phyloP scores from a whole-genome alignment of 2,888 invertebrate species.

The Zonitis immaculata region DNA sequence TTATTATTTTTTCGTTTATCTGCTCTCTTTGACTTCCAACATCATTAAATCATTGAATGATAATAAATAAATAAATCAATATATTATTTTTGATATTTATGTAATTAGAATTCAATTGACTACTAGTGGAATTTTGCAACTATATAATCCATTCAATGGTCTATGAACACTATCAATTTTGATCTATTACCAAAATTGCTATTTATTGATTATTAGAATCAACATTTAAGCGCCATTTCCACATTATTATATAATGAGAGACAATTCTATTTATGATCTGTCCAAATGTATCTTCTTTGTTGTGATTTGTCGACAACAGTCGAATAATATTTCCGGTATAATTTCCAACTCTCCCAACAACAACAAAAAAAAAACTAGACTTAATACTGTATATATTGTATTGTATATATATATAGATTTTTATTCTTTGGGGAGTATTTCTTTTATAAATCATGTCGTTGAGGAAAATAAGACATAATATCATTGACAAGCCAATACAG shows the following conservation, averaged over 20 bases:
- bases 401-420: not conserved
- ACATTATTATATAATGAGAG: not conserved
- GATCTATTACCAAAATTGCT: not conserved
- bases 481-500: constrained; percentile 33
- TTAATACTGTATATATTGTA: too few relatives aligned
- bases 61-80: too few relatives aligned
- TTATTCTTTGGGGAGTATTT: not conserved
- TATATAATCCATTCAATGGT: not conserved
- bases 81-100: too few relatives aligned
- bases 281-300: not conserved
- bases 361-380: too few relatives aligned
- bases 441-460: constrained; percentile 21
- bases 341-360: not conserved
- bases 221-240: not conserved
- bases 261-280: not conserved
- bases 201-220: not conserved
- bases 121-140: too few relatives aligned
- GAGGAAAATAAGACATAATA: constrained; percentile 23
- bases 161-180: not conserved
- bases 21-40: too few relatives aligned
- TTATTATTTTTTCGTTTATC: too few relatives aligned
- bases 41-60: too few relatives aligned
- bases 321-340: not conserved
- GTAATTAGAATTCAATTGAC: not conserved
- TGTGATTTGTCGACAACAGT: not conserved